These are phyloP conservation scores for Gallirallus australis DNA, from an alignment of 2,797 vertebrate genomes.

Conservation along the genomic window DNA sequence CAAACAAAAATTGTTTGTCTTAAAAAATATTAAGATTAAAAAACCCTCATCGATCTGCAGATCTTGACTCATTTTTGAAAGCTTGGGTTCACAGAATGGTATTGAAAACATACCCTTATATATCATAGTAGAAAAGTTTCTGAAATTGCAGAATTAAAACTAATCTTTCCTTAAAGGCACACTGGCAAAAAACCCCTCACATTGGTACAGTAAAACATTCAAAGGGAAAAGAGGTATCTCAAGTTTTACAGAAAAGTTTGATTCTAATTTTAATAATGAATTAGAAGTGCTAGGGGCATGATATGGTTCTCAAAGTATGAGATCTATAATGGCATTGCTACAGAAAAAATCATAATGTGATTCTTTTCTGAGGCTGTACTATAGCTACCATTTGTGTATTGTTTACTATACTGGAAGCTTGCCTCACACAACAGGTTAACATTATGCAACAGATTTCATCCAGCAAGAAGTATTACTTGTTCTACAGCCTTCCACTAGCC, in stretches of 20 bases:
- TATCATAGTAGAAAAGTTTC: neutral
- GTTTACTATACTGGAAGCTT: neutral
- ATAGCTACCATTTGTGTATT: neutral
- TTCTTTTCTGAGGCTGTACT: neutral
- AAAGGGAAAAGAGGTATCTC: neutral
- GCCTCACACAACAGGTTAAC: neutral
- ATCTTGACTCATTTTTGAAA: neutral
- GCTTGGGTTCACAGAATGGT: neutral
- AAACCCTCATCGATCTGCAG: neutral
- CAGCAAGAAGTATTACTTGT: slow-evolving; percentile 4
- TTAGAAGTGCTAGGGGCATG: neutral
- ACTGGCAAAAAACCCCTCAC: neutral
- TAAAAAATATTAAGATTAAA: neutral
- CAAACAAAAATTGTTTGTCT: neutral
- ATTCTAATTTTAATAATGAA: neutral
- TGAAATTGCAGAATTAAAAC: neutral
- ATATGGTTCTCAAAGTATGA: rapidly evolving
- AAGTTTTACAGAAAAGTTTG: neutral
- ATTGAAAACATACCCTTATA: neutral
- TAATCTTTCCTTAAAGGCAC: neutral
- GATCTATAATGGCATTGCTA: neutral
- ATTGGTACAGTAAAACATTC: neutral
- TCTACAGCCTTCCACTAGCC: neutral
- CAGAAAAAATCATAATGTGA: neutral
- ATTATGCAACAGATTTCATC: slow-evolving; percentile 9